These are phyloP conservation scores for Phania funesta DNA, from an alignment of 2,888 invertebrate species.

Conservation along the genomic window DNA sequence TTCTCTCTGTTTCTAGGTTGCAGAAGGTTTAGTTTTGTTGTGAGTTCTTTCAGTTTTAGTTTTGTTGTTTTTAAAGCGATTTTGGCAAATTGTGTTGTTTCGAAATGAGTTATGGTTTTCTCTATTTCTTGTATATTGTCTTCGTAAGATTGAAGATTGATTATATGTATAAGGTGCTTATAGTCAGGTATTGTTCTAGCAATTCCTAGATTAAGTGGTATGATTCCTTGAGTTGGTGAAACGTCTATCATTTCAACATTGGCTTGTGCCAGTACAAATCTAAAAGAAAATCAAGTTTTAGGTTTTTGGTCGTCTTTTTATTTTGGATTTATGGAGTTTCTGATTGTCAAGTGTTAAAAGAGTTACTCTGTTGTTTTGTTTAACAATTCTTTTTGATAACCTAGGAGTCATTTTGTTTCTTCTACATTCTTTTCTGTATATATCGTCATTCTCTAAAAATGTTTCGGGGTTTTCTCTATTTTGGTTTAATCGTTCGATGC, in stretches of 20 bases:
- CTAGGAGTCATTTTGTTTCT: slow-evolving; percentile 44
- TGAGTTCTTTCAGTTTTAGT: slow-evolving; percentile 19
- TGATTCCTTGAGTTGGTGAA: slow-evolving; percentile 21
- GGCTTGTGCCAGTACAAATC: slow-evolving; percentile 19
- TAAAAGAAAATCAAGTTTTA: slow-evolving; percentile 18
- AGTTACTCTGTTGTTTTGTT: slow-evolving; percentile 23
- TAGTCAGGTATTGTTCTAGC: slow-evolving; percentile 30
- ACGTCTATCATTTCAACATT: slow-evolving; percentile 26
- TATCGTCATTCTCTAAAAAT: not conserved
- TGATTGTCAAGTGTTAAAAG: slow-evolving; percentile 10
- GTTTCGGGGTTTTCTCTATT: slow-evolving; percentile 15
- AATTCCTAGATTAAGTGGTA: slow-evolving; percentile 20
- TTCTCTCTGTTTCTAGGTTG: slow-evolving; percentile 35
- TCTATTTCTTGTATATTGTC: slow-evolving; percentile 21
- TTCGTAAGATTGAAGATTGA: slow-evolving; percentile 22
- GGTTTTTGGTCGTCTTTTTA: slow-evolving; percentile 29
- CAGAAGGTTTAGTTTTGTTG: slow-evolving; percentile 9
- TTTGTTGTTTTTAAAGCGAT: slow-evolving; percentile 22
- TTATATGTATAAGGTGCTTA: slow-evolving; percentile 9
- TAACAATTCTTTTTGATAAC: slow-evolving; percentile 38
- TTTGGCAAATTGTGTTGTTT: slow-evolving; percentile 24
- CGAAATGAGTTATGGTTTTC: slow-evolving; percentile 10
- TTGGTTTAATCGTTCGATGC: slow-evolving; percentile 21
- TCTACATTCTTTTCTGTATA: slow-evolving; percentile 39
- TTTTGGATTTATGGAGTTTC: slow-evolving; percentile 48